These are phyloP conservation scores for Silurus glanis DNA, from an alignment of 2,113 vertebrate genomes.

Conservation along the genomic window DNA sequence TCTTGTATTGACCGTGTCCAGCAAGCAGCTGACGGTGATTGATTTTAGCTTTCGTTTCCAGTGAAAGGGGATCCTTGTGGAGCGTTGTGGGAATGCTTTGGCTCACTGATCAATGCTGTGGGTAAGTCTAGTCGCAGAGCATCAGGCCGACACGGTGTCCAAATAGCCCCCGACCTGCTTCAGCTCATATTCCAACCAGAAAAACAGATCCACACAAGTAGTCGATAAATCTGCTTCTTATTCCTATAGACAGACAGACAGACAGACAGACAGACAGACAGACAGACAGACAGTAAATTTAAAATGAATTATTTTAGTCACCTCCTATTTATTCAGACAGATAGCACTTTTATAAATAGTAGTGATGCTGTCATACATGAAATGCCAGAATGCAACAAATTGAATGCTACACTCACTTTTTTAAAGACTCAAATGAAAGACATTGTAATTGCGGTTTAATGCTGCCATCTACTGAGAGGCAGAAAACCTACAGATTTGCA, in stretches of 20 bases:
- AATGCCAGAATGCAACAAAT: not conserved
- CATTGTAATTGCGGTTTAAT: constrained; percentile 25
- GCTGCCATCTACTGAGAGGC: constrained; percentile 47
- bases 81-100: constrained; percentile 41
- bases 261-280: not conserved
- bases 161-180: constrained; percentile 20
- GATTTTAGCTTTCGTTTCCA: constrained; percentile 56
- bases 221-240: not conserved
- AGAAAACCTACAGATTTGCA: not conserved
- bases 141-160: constrained; percentile 52
- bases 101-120: constrained; percentile 51
- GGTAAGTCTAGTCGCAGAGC: constrained; percentile 50
- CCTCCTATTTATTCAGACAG: not conserved
- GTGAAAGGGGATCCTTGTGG: constrained; percentile 48
- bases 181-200: constrained; percentile 33
- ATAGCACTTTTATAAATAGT: not conserved
- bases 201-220: constrained; percentile 1
- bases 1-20: constrained; percentile 53
- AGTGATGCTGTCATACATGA: not conserved
- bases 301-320: not conserved
- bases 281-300: not conserved
- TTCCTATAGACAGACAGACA: not conserved
- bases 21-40: constrained; percentile 56
- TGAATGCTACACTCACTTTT: not conserved
- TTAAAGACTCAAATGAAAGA: not conserved